phyloP scores from a whole-genome alignment of 2,113 vertebrate genomes.

The Eulemur rufifrons region DNA sequence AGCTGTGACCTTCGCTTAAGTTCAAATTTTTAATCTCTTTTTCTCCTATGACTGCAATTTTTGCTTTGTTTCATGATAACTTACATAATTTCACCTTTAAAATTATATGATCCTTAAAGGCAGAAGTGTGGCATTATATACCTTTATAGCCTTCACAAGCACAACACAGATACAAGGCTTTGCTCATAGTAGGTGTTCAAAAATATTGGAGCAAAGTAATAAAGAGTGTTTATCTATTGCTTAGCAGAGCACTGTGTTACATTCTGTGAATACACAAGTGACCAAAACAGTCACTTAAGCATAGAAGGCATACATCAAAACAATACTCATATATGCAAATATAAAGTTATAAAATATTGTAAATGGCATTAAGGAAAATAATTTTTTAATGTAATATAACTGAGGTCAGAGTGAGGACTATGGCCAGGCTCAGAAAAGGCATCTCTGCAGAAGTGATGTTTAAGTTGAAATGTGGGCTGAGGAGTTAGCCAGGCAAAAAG shows the following conservation, averaged over 20 bases:
- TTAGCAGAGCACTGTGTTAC: background rate
- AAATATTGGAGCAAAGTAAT: background rate
- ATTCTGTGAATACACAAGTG: background rate
- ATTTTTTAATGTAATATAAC: background rate
- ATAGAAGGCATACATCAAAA: background rate
- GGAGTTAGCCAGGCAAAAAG: background rate
- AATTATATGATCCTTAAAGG: background rate
- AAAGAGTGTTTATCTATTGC: background rate
- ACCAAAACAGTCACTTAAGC: background rate
- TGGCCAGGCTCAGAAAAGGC: background rate
- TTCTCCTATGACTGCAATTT: background rate
- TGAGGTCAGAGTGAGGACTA: background rate
- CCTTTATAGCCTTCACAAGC: background rate
- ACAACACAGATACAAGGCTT: background rate
- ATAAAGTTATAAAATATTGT: background rate
- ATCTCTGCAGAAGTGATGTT: background rate
- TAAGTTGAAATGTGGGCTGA: background rate
- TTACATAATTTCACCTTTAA: background rate
- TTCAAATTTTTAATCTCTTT: background rate
- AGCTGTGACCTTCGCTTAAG: slow-evolving; percentile 37
- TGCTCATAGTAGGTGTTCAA: background rate
- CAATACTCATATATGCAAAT: background rate
- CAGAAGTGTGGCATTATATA: background rate
- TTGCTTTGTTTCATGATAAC: background rate
- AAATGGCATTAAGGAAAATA: background rate